Evolutionary conservation across 2,113 vertebrate genomes (phyloP).

Genomic region (Hippolais icterina): DNA sequence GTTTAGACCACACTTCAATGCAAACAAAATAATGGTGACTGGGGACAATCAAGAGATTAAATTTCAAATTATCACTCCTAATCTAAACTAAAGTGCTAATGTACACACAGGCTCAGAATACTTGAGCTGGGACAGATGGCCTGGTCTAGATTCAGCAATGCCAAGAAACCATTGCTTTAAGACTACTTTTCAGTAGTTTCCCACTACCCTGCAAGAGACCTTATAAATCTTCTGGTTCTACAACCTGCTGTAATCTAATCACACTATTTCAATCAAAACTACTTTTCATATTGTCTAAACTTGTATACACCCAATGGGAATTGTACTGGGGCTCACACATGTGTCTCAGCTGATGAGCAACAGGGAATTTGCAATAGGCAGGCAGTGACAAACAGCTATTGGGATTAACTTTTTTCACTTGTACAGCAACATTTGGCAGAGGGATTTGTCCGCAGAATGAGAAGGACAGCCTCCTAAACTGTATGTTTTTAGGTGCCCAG

Average conservation of each 20-base stretch:
- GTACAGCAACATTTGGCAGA: background rate
- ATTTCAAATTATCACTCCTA: background rate
- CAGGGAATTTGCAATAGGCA: background rate
- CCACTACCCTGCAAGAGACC: background rate
- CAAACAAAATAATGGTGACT: background rate
- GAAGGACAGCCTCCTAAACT: background rate
- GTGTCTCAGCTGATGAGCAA: background rate
- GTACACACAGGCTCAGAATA: background rate
- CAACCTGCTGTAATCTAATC: background rate
- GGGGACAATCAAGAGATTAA: background rate
- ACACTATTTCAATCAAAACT: background rate
- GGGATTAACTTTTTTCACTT: background rate
- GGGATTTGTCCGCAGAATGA: background rate
- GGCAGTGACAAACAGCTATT: background rate
- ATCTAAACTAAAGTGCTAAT: background rate
- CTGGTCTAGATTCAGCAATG: background rate
- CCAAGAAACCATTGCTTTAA: background rate
- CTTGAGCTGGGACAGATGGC: background rate
- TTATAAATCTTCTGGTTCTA: background rate
- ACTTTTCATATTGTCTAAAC: background rate
- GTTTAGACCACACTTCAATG: background rate
- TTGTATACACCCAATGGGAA: background rate
- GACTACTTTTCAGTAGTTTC: background rate
- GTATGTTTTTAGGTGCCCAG: background rate
- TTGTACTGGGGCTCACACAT: background rate